Evolutionary conservation across 2,797 vertebrate genomes (phyloP).

Genomic region (Silurus aristotelis): DNA sequence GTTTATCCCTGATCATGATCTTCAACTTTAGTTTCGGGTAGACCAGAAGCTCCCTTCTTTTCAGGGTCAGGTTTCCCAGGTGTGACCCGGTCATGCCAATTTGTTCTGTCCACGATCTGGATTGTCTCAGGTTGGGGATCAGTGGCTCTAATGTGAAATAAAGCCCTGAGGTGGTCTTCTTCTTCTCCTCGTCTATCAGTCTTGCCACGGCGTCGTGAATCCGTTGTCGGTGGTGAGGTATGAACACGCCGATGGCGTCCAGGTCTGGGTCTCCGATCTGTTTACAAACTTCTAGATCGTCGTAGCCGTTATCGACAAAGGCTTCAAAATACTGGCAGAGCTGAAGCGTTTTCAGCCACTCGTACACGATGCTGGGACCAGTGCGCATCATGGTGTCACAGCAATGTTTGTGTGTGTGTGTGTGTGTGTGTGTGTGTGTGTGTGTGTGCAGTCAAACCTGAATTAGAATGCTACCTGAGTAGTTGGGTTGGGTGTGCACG

Average conservation of each 20-base stretch:
- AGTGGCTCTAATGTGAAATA: slow-evolving; percentile 94
- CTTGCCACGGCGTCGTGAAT: slow-evolving; percentile 90
- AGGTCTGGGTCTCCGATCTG: slow-evolving; percentile 97
- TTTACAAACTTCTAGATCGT: slow-evolving; percentile 98
- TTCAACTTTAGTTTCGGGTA: slow-evolving; percentile 93
- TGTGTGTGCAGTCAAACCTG: not conserved
- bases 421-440: not conserved
- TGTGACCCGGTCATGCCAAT: slow-evolving; percentile 69
- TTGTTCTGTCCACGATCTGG: slow-evolving; percentile 79
- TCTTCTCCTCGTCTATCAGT: slow-evolving; percentile 87
- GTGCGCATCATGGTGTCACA: slow-evolving; percentile 79
- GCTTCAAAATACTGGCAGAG: slow-evolving; percentile 92
- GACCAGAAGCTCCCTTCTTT: slow-evolving; percentile 78
- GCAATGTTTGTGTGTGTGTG: not conserved
- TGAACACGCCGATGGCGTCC: slow-evolving; percentile 93
- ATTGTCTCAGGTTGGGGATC: slow-evolving; percentile 70
- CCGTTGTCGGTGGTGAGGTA: slow-evolving; percentile 87
- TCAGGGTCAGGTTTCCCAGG: slow-evolving; percentile 64
- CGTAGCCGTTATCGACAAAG: slow-evolving; percentile 97
- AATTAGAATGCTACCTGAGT: not conserved
- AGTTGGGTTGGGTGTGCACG: too few species aligned
- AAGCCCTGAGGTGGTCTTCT: slow-evolving; percentile 78
- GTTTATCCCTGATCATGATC: slow-evolving; percentile 98
- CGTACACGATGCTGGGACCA: slow-evolving; percentile 90
- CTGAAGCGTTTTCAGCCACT: slow-evolving; percentile 95